phyloP scores from a whole-genome alignment of 2,113 vertebrate species.

The Varanus komodoensis region DNA sequence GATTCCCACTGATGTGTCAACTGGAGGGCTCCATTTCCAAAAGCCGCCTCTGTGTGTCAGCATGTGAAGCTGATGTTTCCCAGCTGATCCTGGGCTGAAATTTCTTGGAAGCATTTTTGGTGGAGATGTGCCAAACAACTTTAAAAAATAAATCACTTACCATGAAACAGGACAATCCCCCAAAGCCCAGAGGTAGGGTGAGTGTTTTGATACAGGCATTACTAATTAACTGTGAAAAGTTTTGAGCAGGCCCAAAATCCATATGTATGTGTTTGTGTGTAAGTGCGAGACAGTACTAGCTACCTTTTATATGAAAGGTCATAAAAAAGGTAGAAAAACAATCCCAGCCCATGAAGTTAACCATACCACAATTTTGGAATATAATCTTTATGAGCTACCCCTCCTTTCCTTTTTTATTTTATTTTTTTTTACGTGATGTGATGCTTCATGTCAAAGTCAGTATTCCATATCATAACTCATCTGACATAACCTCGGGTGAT shows the following conservation, averaged over 20 bases:
- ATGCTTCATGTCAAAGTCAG: constrained; percentile 49
- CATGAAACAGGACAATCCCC: constrained; percentile 69
- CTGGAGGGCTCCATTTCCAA: constrained; percentile 60
- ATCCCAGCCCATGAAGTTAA: constrained; percentile 68
- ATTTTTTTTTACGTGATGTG: constrained; percentile 42
- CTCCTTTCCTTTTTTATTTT: constrained; percentile 22
- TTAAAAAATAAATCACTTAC: constrained; percentile 76
- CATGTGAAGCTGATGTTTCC: constrained; percentile 75
- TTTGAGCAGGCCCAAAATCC: constrained; percentile 66
- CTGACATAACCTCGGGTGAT: constrained; percentile 50
- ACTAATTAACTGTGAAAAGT: constrained; percentile 79
- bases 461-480: constrained; percentile 58
- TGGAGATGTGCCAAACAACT: constrained; percentile 75
- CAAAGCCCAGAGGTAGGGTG: constrained; percentile 70
- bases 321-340: constrained; percentile 61
- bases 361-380: constrained; percentile 21
- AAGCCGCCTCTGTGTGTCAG: constrained; percentile 71
- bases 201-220: constrained; percentile 75
- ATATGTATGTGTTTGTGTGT: constrained; percentile 13
- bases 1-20: constrained; percentile 60
- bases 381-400: neutral
- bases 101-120: constrained; percentile 72
- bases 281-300: constrained; percentile 54
- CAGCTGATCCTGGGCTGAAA: constrained; percentile 69
- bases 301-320: constrained; percentile 70